Evolutionary conservation across 2,797 vertebrate species (phyloP).

Genomic region (Cossypha niveicapilla): DNA sequence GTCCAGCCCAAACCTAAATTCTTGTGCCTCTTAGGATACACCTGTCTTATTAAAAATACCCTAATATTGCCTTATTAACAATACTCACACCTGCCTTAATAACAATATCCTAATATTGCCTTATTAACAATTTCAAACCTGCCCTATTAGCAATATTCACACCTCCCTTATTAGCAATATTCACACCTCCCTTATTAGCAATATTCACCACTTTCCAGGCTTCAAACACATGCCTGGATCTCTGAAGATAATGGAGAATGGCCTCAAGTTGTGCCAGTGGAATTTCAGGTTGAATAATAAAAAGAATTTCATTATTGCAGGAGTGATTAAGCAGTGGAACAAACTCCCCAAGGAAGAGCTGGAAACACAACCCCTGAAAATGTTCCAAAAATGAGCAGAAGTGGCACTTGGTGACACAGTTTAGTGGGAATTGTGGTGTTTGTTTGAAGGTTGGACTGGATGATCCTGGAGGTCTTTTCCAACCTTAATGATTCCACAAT

Average conservation of each 20-base stretch:
- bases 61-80: neutral
- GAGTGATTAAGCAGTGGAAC: accelerated
- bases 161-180: neutral
- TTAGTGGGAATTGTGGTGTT: neutral
- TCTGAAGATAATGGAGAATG: neutral
- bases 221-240: neutral
- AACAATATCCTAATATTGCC: neutral
- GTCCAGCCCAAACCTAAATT: neutral
- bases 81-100: neutral
- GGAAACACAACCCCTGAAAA: neutral
- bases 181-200: neutral
- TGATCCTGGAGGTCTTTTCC: neutral
- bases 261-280: neutral
- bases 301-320: neutral
- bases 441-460: neutral
- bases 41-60: too few species aligned
- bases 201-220: neutral
- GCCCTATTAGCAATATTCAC: neutral
- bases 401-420: neutral
- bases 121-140: neutral
- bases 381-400: neutral
- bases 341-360: accelerated
- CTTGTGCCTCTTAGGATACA: neutral
- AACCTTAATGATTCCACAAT: neutral
- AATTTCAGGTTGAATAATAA: neutral